A percentile compares a stretch with the other conserved stretches of the same genome.
Conservation (phyloP, 2,113 vertebrate species). For the Sinocyclocheilus maitianheensis region DNA sequence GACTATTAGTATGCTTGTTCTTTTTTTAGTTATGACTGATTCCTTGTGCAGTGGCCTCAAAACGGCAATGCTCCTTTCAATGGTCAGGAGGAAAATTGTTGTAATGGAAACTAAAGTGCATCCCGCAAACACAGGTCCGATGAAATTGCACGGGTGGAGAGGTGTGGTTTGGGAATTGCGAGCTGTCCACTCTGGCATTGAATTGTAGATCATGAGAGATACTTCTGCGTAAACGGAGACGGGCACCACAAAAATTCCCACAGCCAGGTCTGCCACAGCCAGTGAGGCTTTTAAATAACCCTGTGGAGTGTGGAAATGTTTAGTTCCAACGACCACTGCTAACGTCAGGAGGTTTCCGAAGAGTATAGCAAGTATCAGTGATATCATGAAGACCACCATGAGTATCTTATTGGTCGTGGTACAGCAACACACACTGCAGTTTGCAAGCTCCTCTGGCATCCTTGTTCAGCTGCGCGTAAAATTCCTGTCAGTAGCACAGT, state of each 20-base stretch:
- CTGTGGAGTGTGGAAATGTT: constrained; percentile 76
- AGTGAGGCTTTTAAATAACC: constrained; percentile 81
- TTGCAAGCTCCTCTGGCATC: constrained; percentile 62
- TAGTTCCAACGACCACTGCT: constrained; percentile 74
- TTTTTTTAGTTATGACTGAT: constrained; percentile 73
- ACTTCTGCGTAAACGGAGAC: constrained; percentile 78
- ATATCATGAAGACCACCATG: constrained; percentile 75
- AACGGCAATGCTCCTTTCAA: constrained; percentile 78
- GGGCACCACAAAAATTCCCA: constrained; percentile 77
- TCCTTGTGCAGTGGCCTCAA: constrained; percentile 77
- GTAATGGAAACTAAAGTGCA: constrained; percentile 81
- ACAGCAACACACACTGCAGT: constrained; percentile 77
- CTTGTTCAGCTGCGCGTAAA: constrained; percentile 44
- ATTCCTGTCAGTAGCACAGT: constrained; percentile 21
- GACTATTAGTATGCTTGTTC: constrained; percentile 72
- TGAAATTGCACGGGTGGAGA: constrained; percentile 75
- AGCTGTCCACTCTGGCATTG: constrained; percentile 66
- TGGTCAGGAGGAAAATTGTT: constrained; percentile 76
- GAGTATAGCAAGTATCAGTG: constrained; percentile 71
- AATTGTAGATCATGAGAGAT: constrained; percentile 64
- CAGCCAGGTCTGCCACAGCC: constrained; percentile 75
- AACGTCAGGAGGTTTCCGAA: constrained; percentile 77
- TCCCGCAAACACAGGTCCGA: constrained; percentile 78
- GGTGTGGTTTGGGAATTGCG: constrained; percentile 64
- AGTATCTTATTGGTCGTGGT: constrained; percentile 69